phyloP scores from a whole-genome alignment of 2,113 vertebrate genomes.

The Cheilinus undulatus region DNA sequence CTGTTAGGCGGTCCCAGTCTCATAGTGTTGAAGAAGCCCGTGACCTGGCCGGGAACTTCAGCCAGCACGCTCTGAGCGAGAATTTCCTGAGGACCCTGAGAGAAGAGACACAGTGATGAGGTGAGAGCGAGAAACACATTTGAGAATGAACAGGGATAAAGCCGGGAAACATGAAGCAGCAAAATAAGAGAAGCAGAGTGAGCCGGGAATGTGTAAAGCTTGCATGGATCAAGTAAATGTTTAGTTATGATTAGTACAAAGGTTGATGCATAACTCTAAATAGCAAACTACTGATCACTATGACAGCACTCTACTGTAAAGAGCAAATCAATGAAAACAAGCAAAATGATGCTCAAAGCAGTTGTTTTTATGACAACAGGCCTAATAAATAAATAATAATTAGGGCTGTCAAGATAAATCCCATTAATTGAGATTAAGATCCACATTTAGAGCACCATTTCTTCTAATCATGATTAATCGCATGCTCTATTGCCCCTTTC shows the following conservation, averaged over 20 bases:
- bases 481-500: too few relatives aligned
- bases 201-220: not conserved
- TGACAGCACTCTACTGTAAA: too few relatives aligned
- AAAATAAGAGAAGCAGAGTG: not conserved
- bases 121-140: not conserved
- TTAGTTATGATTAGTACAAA: not conserved
- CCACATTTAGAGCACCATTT: too few relatives aligned
- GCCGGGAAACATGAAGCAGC: not conserved
- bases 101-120: slow-evolving; percentile 11
- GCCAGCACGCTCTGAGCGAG: slow-evolving; percentile 80
- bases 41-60: slow-evolving; percentile 80
- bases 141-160: not conserved
- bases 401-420: too few relatives aligned
- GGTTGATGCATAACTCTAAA: not conserved
- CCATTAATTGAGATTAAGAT: too few relatives aligned
- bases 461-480: too few relatives aligned
- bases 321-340: too few relatives aligned
- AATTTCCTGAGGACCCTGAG: slow-evolving; percentile 72
- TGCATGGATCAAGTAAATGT: not conserved
- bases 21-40: slow-evolving; percentile 70
- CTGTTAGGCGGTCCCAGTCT: slow-evolving; percentile 63
- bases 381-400: too few relatives aligned
- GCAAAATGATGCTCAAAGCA: too few relatives aligned
- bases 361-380: too few relatives aligned
- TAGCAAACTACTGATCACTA: not conserved